Base-by-base conservation (phyloP, 2,888 invertebrate genomes). In the Dorcus hopei region DNA sequence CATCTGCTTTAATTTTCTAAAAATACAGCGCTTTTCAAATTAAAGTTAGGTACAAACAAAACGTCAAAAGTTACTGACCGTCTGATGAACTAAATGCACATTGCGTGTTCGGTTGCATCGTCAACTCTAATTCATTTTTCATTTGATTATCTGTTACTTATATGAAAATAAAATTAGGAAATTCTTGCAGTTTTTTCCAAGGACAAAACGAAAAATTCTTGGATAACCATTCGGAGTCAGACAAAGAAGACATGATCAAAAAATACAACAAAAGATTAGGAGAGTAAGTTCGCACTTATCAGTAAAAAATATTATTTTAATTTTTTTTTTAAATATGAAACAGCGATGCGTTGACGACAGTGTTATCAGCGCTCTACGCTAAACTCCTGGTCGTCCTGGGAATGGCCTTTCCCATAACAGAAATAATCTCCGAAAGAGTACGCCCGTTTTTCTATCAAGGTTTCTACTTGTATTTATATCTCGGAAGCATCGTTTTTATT, bases 401-500 rank as follows among this genome's bases (percentile, higher is more conserved):
- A 7, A 84, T 93, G 41, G 91, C 93, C 11, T 87, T 95, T 70
- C 94, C 95, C 3, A 85, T 95, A 61, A 91, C 94, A 3, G 92
- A 94, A 80, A 90, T 92, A 52, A 89, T 93, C 62, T 89, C 91
- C 3, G 84, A 85, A 49, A 86, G 87, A 68, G 90, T 93, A 23
- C 87, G 90, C 14, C 83, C 85, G 38, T 85, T 86, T 57, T 88
- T 89, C 72, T 91, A 92, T 74, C 83, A 92, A 86, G 91, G 89
- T 49, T 93, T 91, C 77, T 93, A 93, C 77, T 81, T 93, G 47
- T 94, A 91, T 73, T 80, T 93, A 47, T 93, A 93, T 74, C 74
- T 86, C 59, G 87, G 87, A 47, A 91, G 91, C 68, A 87, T 93
- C 53, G 72, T 84, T 16, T 94, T 93, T 77, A 87, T 93, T 49